Conservation (phyloP, 2,888 invertebrate genomes). For the Drosophila macrospina region DNA sequence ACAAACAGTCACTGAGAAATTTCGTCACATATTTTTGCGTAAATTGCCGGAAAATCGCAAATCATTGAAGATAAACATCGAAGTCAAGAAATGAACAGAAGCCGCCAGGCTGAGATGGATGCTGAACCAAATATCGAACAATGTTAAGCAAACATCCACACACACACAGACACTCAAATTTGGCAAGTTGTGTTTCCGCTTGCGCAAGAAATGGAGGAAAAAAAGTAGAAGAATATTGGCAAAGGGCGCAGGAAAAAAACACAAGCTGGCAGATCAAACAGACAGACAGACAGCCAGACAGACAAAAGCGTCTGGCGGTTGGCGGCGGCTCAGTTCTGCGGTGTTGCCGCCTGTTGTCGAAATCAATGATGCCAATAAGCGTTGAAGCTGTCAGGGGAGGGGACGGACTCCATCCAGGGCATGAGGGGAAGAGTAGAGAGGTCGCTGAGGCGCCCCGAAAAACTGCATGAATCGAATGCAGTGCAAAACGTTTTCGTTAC, state of each 20-base stretch:
- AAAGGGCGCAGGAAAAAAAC: conserved; percentile 31
- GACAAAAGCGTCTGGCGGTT: conserved; percentile 55
- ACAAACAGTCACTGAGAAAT: conserved; percentile 48
- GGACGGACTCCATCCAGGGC: neutral
- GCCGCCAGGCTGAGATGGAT: conserved; percentile 47
- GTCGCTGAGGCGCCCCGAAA: neutral
- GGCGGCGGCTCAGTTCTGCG: conserved; percentile 69
- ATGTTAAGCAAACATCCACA: conserved; percentile 72
- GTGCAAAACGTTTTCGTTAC: conserved; percentile 74
- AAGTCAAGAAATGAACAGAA: conserved; percentile 77
- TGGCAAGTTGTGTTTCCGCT: conserved; percentile 72
- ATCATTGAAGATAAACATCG: conserved; percentile 82
- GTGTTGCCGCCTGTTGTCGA: conserved; percentile 72
- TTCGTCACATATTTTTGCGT: conserved; percentile 82
- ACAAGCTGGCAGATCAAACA: conserved; percentile 47
- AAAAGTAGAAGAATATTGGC: conserved; percentile 24
- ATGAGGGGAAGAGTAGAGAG: neutral
- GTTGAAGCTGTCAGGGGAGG: conserved; percentile 13
- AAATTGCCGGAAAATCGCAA: conserved; percentile 83
- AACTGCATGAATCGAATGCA: conserved; percentile 56
- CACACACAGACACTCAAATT: conserved; percentile 47
- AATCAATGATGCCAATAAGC: conserved; percentile 75
- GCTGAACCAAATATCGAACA: conserved; percentile 78
- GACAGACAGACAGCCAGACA: conserved; percentile 43
- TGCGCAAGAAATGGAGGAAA: conserved; percentile 53